Evolutionary conservation across 1,140 invertebrate genomes (phyloP), one percentile per base, ranked within the genome.

Genomic region (Megalopta genalis): DNA sequence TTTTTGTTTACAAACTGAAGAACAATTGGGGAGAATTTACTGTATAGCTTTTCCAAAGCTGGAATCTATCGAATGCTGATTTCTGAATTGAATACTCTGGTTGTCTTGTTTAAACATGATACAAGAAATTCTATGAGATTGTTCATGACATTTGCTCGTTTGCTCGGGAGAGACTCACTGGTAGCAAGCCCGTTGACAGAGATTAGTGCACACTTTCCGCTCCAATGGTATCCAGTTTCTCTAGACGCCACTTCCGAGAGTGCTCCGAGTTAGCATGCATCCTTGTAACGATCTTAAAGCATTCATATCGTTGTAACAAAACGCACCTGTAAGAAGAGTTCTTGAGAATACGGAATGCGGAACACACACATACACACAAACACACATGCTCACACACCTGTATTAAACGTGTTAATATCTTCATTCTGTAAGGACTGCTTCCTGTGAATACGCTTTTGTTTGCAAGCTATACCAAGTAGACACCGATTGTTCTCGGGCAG

Each of bases 381-480:
- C 32, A 4, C 32, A 4, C 32, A 4, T 32, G 32, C 32, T 2
- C 32, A 32, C 32, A 32, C 1, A 32, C 69, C 59, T 84, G 79
- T 84, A 81, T 81, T 72, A 69, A 84, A 75, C 72, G 25, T 72
- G 60, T 69, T 83, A 49, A 75, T 75, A 76, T 69, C 73, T 76
- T 72, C 60, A 25, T 42, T 63, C 68, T 73, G 78, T 82, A 76
- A 85, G 77, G 62, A 75, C 78, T 72, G 84, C 83, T 86, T 85
- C 74, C 66, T 84, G 73, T 84, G 72, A 67, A 78, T 78, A 79
- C 72, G 84, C 80, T 85, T 86, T 64, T 85, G 83, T 85, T 85
- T 66, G 70, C 81, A 67, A 84, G 64, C 42, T 46, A 32, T 32
- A 46, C 69, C n/a, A n/a, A 60, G 80, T 81, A 81, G 80, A 77